Evolutionary conservation across 2,888 invertebrate species (phyloP).

Genomic region (Drosophila putrida): DNA sequence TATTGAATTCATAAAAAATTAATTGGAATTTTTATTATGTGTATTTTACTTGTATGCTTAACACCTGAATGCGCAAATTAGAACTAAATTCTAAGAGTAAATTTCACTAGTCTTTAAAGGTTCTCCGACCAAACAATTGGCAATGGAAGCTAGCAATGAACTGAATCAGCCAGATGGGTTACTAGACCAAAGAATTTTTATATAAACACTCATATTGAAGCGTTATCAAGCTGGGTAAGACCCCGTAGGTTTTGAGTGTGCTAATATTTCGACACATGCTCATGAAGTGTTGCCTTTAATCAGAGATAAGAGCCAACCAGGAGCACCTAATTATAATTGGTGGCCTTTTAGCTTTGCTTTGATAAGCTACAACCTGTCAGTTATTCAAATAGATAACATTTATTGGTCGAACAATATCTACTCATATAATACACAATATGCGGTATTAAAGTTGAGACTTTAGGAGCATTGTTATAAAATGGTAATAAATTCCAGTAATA

Average conservation of each 20-base stretch:
- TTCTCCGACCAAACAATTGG: neutral
- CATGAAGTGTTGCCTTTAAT: conserved; percentile 40
- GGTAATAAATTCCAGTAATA: neutral
- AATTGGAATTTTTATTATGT: neutral
- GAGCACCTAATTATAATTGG: conserved; percentile 74
- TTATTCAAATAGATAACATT: conserved; percentile 48
- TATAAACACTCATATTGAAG: conserved; percentile 10
- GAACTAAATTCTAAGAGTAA: conserved; percentile 1
- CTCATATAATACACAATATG: conserved; percentile 14
- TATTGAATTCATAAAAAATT: neutral
- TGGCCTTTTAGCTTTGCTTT: conserved; percentile 44
- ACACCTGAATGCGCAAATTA: conserved; percentile 4
- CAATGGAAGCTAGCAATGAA: conserved; percentile 11
- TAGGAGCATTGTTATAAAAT: neutral
- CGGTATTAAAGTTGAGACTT: conserved; percentile 8
- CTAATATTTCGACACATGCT: conserved; percentile 32
- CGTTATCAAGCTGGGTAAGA: conserved; percentile 6
- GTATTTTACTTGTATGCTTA: conserved; percentile 8
- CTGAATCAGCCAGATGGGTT: conserved; percentile 2
- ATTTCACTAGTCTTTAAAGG: conserved; percentile 18
- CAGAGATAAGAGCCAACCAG: conserved; percentile 52
- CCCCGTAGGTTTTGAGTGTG: neutral
- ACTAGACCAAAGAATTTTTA: conserved; percentile 5
- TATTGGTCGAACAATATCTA: conserved; percentile 24
- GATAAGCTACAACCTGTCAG: conserved; percentile 54